Base-by-base conservation (phyloP, 2,888 invertebrate species). In the Luffia ferchaultella region DNA sequence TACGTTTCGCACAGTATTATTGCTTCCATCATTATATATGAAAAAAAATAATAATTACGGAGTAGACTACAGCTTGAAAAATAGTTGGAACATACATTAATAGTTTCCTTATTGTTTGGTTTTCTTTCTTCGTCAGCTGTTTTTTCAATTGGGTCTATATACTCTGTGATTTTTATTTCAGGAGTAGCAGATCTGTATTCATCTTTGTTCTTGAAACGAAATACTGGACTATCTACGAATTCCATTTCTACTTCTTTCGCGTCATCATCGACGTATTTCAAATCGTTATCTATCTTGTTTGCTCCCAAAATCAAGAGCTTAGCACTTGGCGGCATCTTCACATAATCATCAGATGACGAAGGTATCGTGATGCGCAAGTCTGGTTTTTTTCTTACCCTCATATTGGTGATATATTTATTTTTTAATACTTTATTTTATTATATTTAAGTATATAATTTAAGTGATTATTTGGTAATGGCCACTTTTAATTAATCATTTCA, bases 261-360 rank as follows among this genome's bases (percentile, higher is more conserved):
- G n/a, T 62, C 62, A 2, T 65, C 66, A 20, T 72, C 70, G 9
- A 68, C 65, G 46, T 51, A 70, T 44, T 55, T 55, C n/a, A 68
- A 58, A 15, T 65, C 63, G 42, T 61, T 66, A 0, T 63, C 58
- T 20, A 54, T 62, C 50, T 50, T 58, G 46, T 60, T 67, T 0
- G 64, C 62, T 58, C 67, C 67, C 2, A 64, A 57, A 18, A 76
- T 71, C 20, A 67, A 53, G 5, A 61, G 56, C 42, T 64, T 65
- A 0, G 72, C 67, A 17, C 72, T 73, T 7, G 58, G 56, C 1
- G 82, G 80, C 79, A 82, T 80, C 61, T 76, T 70, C 0, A 77
- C 82, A 58, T 79, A 82, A 42, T 78, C 82, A 3, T 68, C 63
- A 1, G 78, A 74, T 51, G 74, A 76, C 0, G 74, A 66, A 0